These are phyloP conservation scores for Helicoverpa armigera DNA, from an alignment of 1,140 invertebrate species.

Conservation along the genomic window DNA sequence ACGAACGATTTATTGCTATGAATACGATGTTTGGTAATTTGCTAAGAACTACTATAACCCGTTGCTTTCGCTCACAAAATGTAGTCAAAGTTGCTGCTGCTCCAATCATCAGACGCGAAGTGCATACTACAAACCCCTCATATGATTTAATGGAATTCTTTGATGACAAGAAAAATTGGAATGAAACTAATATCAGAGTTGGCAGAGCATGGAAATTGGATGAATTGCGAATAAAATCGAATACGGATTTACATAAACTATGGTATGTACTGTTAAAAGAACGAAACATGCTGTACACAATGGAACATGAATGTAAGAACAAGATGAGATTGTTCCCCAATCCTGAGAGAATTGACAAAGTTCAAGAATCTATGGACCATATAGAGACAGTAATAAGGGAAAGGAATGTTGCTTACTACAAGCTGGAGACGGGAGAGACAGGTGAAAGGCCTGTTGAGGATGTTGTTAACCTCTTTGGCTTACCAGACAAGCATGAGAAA, in stretches of 20 bases:
- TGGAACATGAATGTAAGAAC: constrained; percentile 94
- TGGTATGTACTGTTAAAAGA: constrained; percentile 99
- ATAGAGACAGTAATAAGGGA: constrained; percentile 96
- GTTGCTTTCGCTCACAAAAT: constrained; percentile 58
- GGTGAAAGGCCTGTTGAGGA: constrained; percentile 91
- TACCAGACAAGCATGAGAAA: constrained; percentile 82
- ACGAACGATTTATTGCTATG: constrained; percentile 47
- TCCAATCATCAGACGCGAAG: constrained; percentile 46
- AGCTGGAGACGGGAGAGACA: constrained; percentile 95
- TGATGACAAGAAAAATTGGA: constrained; percentile 96
- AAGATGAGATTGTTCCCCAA: constrained; percentile 94
- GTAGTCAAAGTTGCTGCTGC: constrained; percentile 34
- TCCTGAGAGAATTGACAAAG: constrained; percentile 98
- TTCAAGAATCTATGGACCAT: constrained; percentile 98
- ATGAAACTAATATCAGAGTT: constrained; percentile 91
- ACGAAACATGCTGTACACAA: constrained; percentile 98
- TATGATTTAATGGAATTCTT: constrained; percentile 96
- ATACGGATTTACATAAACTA: constrained; percentile 98
- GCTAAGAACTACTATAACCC: constrained; percentile 44
- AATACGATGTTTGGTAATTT: constrained; percentile 50
- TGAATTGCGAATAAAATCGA: constrained; percentile 98
- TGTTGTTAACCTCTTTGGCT: constrained; percentile 88
- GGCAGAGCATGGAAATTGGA: constrained; percentile 96
- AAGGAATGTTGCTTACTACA: constrained; percentile 96
- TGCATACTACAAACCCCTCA: constrained; percentile 81